phyloP scores from a whole-genome alignment of 1,140 invertebrate species.

The Hycleus cichorii region DNA sequence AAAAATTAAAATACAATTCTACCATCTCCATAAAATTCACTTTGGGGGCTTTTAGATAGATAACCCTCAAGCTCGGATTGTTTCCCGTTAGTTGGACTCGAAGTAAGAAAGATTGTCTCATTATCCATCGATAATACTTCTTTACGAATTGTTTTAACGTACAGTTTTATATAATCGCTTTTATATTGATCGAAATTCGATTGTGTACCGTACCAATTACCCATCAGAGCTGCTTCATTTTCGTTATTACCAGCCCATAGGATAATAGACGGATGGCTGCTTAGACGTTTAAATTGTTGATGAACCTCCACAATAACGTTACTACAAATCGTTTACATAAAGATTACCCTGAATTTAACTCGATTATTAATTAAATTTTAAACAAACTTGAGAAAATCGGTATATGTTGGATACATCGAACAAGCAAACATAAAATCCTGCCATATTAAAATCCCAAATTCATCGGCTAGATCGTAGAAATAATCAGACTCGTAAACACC shows the following conservation, averaged over 20 bases:
- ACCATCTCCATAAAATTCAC: slow-evolving; percentile 81
- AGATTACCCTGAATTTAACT: neutral
- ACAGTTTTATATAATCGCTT: slow-evolving; percentile 80
- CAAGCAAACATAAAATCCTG: slow-evolving; percentile 98
- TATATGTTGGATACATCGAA: slow-evolving; percentile 81
- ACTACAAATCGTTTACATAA: slow-evolving; percentile 10
- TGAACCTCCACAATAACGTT: slow-evolving; percentile 67
- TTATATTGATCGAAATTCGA: slow-evolving; percentile 54
- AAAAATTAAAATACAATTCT: slow-evolving; percentile 26
- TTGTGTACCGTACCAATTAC: slow-evolving; percentile 75
- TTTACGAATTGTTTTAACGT: slow-evolving; percentile 68
- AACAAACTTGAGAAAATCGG: slow-evolving; percentile 18
- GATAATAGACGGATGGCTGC: slow-evolving; percentile 83
- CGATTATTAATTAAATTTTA: neutral
- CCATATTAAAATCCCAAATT: slow-evolving; percentile 78
- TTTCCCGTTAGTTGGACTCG: slow-evolving; percentile 88
- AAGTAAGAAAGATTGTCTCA: slow-evolving; percentile 66
- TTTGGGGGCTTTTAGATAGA: slow-evolving; percentile 66
- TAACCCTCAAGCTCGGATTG: slow-evolving; percentile 69
- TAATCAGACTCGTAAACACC: slow-evolving; percentile 89
- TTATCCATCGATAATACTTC: slow-evolving; percentile 45
- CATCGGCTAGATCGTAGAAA: slow-evolving; percentile 83
- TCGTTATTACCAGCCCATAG: slow-evolving; percentile 96
- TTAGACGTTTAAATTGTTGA: slow-evolving; percentile 77
- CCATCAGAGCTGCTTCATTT: slow-evolving; percentile 84